A percentile compares a stretch with the other conserved stretches of the same genome.
These are phyloP conservation scores for Setophaga petechia DNA, from an alignment of 2,113 vertebrate genomes.

Conservation along the genomic window DNA sequence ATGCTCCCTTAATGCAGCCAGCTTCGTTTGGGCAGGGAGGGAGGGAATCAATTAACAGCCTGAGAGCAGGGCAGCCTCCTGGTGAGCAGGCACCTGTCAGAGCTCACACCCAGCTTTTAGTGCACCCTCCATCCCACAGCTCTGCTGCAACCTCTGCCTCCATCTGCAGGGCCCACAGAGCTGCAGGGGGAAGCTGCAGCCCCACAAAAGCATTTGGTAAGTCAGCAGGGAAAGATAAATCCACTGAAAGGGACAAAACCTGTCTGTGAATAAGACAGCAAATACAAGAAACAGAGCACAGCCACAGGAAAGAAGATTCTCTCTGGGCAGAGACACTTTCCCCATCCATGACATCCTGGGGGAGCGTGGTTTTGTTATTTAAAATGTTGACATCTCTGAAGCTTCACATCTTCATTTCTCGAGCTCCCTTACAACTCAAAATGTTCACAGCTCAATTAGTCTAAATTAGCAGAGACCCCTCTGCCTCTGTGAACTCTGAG, in stretches of 20 bases:
- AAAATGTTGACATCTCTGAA: neutral
- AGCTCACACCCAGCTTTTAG: neutral
- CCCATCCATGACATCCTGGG: neutral
- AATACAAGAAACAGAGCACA: neutral
- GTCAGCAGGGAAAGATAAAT: neutral
- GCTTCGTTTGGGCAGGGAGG: neutral
- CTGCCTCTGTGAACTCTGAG: neutral
- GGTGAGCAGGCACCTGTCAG: neutral
- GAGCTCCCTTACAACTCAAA: neutral
- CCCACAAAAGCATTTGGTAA: neutral
- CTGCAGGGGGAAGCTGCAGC: neutral
- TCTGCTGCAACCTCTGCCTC: neutral
- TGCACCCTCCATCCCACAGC: neutral
- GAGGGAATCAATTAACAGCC: slow-evolving; percentile 12
- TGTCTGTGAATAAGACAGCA: neutral
- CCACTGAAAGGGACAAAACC: neutral
- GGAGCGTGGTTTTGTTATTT: neutral
- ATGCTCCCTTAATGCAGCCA: neutral
- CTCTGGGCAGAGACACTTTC: neutral
- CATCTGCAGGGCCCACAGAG: neutral
- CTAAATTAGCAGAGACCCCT: neutral
- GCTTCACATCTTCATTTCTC: neutral
- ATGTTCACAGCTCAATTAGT: neutral
- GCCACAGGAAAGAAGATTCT: neutral
- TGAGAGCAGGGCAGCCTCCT: neutral